These are phyloP conservation scores for Eumacrocentrus americanus DNA, from an alignment of 2,888 invertebrate genomes.

Conservation along the genomic window DNA sequence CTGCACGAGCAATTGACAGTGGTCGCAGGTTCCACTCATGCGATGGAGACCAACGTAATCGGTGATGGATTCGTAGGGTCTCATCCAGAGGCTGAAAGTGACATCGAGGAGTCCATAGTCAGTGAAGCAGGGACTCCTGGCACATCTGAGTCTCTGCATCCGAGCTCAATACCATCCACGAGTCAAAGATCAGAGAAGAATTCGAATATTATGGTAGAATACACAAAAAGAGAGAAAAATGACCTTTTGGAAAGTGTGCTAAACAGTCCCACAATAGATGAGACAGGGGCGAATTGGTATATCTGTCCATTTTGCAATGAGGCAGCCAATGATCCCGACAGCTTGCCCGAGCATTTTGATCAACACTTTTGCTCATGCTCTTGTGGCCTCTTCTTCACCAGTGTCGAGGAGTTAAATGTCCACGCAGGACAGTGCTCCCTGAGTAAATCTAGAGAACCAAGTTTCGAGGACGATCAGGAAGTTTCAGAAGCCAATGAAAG, in stretches of 20 bases:
- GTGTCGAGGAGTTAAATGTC: slow-evolving; percentile 59
- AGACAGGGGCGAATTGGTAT: slow-evolving; percentile 55
- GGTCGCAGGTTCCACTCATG: slow-evolving; percentile 38
- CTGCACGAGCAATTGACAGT: slow-evolving; percentile 46
- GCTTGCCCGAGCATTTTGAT: slow-evolving; percentile 51
- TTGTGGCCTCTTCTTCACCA: slow-evolving; percentile 63
- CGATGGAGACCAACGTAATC: slow-evolving; percentile 46
- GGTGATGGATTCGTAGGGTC: slow-evolving; percentile 41
- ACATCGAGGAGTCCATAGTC: slow-evolving; percentile 42
- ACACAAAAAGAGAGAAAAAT: slow-evolving; percentile 51
- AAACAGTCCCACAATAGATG: slow-evolving; percentile 54
- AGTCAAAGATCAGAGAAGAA: slow-evolving; percentile 45
- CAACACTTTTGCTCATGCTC: slow-evolving; percentile 56
- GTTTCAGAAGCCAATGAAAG: slow-evolving; percentile 35
- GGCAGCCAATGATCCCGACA: slow-evolving; percentile 51
- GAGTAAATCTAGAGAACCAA: too few species aligned
- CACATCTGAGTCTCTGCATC: slow-evolving; percentile 23
- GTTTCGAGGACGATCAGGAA: background rate
- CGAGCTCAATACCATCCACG: slow-evolving; percentile 47
- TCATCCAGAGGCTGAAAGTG: slow-evolving; percentile 40
- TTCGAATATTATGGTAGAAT: slow-evolving; percentile 51
- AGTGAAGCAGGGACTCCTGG: slow-evolving; percentile 1
- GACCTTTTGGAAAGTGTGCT: slow-evolving; percentile 49
- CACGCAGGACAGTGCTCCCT: slow-evolving; percentile 50
- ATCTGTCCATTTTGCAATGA: slow-evolving; percentile 59